A percentile compares a stretch with the other conserved stretches of the same genome.
Evolutionary conservation across 2,888 invertebrate species (phyloP).

Genomic region (Rosalia funebris): DNA sequence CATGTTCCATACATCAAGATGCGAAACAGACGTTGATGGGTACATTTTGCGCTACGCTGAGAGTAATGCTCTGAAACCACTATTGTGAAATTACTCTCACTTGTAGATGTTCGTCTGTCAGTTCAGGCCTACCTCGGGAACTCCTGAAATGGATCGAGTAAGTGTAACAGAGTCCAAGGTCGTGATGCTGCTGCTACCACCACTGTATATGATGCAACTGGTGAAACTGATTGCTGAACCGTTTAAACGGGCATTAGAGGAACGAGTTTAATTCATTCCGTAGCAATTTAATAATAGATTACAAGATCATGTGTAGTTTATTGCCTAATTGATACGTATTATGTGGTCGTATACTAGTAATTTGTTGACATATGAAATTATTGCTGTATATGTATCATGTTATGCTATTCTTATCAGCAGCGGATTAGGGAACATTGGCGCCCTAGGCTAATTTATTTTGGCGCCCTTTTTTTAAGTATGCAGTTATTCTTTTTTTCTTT

Average conservation of each 20-base stretch:
- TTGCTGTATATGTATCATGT: too few species aligned
- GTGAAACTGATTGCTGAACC: constrained; percentile 33
- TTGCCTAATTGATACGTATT: too few species aligned
- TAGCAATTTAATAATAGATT: constrained; percentile 16
- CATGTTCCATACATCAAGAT: too few species aligned
- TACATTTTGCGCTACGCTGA: not conserved
- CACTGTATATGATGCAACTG: constrained; percentile 34
- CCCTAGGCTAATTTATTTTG: too few species aligned
- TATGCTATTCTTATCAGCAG: too few species aligned
- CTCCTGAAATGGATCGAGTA: constrained; percentile 38
- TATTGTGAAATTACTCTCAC: constrained; percentile 38
- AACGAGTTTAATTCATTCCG: constrained; percentile 23
- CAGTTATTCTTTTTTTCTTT: too few species aligned
- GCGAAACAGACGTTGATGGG: not conserved
- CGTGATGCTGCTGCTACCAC: constrained; percentile 31
- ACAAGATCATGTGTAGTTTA: constrained; percentile 12
- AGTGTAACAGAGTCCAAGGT: constrained; percentile 41
- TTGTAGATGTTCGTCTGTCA: constrained; percentile 28
- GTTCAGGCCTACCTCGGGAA: constrained; percentile 26
- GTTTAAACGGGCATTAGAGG: constrained; percentile 24
- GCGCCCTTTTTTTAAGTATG: too few species aligned
- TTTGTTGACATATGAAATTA: too few species aligned
- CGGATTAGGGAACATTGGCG: too few species aligned
- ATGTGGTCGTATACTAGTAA: too few species aligned
- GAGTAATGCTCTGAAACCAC: constrained; percentile 22